Percentiles rank a stretch among this genome's conserved stretches.
These are phyloP conservation scores for Pissodes strobi DNA, from an alignment of 1,140 invertebrate species.

Conservation along the genomic window DNA sequence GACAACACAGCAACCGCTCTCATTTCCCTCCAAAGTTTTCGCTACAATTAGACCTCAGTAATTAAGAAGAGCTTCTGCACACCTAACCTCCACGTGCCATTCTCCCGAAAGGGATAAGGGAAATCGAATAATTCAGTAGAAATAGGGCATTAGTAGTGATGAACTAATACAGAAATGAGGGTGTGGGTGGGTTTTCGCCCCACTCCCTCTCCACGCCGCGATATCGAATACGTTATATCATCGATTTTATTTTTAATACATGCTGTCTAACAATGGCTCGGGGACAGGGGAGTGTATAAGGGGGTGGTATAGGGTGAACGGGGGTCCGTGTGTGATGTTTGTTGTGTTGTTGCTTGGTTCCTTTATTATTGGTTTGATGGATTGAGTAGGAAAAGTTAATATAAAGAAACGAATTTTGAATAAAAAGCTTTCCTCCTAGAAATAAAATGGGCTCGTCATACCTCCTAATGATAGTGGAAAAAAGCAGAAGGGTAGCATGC, in stretches of 20 bases:
- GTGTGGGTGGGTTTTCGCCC: conserved; percentile 6
- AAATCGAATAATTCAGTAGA: background rate
- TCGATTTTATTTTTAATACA: conserved; percentile 46
- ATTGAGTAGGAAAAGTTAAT: conserved; percentile 17
- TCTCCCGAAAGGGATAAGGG: background rate
- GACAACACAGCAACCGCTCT: conserved; percentile 24
- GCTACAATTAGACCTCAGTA: conserved; percentile 35
- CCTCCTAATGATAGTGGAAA: too few species aligned
- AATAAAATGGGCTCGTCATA: too few species aligned
- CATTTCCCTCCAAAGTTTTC: conserved; percentile 35
- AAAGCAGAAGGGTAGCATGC: too few species aligned
- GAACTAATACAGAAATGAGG: background rate
- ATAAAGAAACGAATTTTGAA: conserved; percentile 11
- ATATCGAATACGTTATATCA: conserved; percentile 37
- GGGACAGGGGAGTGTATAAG: conserved; percentile 9
- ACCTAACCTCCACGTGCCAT: conserved; percentile 11
- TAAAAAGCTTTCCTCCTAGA: background rate
- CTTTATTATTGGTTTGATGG: conserved; percentile 34
- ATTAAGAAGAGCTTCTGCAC: conserved; percentile 32
- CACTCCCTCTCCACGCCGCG: conserved; percentile 3
- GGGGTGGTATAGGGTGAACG: conserved; percentile 1
- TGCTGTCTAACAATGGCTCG: conserved; percentile 41
- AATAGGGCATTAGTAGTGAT: conserved; percentile 14
- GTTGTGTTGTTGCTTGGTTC: conserved; percentile 35
- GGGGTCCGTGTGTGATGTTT: conserved; percentile 28